Base-by-base conservation (phyloP, 2,113 vertebrate species). In the Thomomys bottae region DNA sequence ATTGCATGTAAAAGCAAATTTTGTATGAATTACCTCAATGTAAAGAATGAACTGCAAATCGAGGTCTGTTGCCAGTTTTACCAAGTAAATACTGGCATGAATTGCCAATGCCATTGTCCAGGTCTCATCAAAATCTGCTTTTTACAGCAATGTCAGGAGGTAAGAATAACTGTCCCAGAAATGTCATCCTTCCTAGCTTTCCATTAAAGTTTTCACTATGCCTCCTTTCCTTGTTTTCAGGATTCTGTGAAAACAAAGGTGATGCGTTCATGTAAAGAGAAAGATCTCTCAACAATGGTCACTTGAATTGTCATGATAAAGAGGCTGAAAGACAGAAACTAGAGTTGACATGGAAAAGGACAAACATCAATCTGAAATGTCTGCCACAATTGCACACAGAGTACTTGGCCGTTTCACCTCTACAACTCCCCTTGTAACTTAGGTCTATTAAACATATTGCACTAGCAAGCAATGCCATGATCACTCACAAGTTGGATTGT, bases 81-180 rank as follows among this genome's bases (percentile, higher is more conserved):
- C 1, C 8, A 83, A 57, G 12, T 82, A 70, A 84, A 85, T 57
- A 38, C 32, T 45, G 40, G 40, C 24, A 32, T 36, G 5, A 8
- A 26, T 42, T 64, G 12, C 8, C 32, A 64, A 12, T 66, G 36
- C n/a, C 9, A 49, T 72, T 87, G 7, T 71, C 34, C 7, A 34
- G 84, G n/a, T 61, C 17, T 77, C 30, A 66, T 76, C 24, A 83
- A n/a, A 67, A 89, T 66, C 28, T 75, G 15, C 30, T 75, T 92
- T 84, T 68, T 87, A 6, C 49, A 54, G 0, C 64, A 72, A 36
- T 30, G 1, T 91, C 24, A 87, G 18, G 8, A 87, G 12, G 6
- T 77, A 89, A 92, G 17, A 80, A 71, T 59, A 79, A 30, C 57
- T 80, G 32, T 49, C n/a, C 23, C 80, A 75, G 14, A 90, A 90